These are phyloP conservation scores for Panopea generosa DNA, from an alignment of 2,888 invertebrate genomes.

Conservation along the genomic window DNA sequence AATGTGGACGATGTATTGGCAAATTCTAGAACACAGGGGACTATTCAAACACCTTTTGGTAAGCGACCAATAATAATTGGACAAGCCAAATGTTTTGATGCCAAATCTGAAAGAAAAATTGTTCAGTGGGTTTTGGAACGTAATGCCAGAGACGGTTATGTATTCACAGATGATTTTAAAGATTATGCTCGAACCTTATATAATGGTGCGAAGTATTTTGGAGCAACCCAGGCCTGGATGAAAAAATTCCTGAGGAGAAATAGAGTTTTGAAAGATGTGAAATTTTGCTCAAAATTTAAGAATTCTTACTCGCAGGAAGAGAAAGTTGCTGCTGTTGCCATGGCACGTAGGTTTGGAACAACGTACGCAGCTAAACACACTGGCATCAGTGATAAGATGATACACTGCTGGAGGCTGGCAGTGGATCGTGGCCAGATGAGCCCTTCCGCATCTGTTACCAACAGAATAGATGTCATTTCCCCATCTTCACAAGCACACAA, in stretches of 20 bases:
- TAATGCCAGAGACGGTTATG: conserved; percentile 59
- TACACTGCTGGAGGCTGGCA: conserved; percentile 55
- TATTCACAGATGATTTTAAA: conserved; percentile 63
- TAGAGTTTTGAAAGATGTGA: conserved; percentile 42
- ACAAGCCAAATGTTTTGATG: conserved; percentile 55
- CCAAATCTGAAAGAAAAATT: conserved; percentile 56
- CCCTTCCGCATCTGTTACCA: conserved; percentile 13
- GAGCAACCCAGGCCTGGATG: conserved; percentile 60
- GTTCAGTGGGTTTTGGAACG: conserved; percentile 60
- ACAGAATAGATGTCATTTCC: neutral
- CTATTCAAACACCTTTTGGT: conserved; percentile 47
- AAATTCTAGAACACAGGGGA: neutral
- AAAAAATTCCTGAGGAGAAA: conserved; percentile 58
- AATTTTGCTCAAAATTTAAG: conserved; percentile 60
- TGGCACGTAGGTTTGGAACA: conserved; percentile 54
- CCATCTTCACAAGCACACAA: neutral
- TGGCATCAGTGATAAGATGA: conserved; percentile 52
- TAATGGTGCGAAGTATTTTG: conserved; percentile 54
- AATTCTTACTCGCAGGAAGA: conserved; percentile 53
- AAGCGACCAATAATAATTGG: conserved; percentile 57
- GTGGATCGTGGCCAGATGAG: conserved; percentile 46
- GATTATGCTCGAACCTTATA: conserved; percentile 59
- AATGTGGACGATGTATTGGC: neutral
- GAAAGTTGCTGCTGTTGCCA: conserved; percentile 43
- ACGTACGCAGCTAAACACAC: conserved; percentile 51